Evolutionary conservation across 1,140 invertebrate genomes (phyloP).

Genomic region (Pachypeltis micranthus): DNA sequence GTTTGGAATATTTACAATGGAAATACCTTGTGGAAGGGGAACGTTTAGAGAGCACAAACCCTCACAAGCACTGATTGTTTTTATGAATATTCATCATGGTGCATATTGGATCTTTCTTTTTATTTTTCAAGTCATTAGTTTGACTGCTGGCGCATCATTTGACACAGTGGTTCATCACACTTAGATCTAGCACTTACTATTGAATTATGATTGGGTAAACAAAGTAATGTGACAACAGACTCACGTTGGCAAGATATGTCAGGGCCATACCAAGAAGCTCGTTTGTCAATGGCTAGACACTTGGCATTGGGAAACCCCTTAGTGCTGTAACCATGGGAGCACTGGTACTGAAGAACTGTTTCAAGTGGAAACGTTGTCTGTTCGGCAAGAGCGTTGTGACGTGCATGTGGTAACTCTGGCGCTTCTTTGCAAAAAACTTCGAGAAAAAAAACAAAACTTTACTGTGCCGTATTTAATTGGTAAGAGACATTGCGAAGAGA

Average conservation of each 20-base stretch:
- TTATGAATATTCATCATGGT: too few species aligned
- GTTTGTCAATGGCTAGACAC: conserved; percentile 77
- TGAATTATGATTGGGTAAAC: too few species aligned
- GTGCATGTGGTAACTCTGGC: conserved; percentile 73
- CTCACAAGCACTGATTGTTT: too few species aligned
- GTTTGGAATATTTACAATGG: too few species aligned
- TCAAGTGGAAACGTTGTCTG: conserved; percentile 73
- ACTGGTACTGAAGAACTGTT: conserved; percentile 79
- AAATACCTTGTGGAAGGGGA: too few species aligned
- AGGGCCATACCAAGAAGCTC: conserved; percentile 79
- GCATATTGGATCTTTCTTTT: too few species aligned
- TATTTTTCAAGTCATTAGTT: too few species aligned
- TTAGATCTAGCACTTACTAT: too few species aligned
- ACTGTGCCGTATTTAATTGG: neutral
- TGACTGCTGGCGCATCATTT: too few species aligned
- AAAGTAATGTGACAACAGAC: too few species aligned
- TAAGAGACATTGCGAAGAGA: neutral
- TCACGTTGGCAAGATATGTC: conserved; percentile 89
- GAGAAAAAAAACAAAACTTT: conserved; percentile 20
- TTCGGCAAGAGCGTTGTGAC: conserved; percentile 69
- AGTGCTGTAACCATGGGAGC: conserved; percentile 75
- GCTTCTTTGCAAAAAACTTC: conserved; percentile 77
- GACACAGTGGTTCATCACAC: too few species aligned
- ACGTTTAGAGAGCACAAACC: too few species aligned
- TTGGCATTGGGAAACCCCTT: conserved; percentile 76